Base-by-base conservation (phyloP, 2,888 invertebrate species). In the Meta bourneti region DNA sequence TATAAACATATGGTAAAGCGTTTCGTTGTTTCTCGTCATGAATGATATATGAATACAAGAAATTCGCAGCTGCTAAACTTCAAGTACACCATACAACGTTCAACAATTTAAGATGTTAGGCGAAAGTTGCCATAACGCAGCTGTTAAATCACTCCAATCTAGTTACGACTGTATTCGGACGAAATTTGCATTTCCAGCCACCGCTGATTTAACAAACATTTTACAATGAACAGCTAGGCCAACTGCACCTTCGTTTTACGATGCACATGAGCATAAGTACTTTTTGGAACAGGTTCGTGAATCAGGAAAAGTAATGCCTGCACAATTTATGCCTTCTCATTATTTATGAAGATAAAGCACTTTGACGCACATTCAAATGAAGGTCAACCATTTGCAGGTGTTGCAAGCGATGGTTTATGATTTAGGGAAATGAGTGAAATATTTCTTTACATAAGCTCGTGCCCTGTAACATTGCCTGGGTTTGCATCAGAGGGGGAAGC, bases 321-420 rank as follows among this genome's bases (percentile, higher is more conserved):
- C 61, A 61, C 61, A 16, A 61, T 6, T 61, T 16, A 61, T 61
- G 61, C 61, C 61, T 9, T 61, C 61, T 5, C 11, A 5, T 8
- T 61, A 9, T 61, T 61, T 8, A 8, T 9, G 11, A 61, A 34
- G 34, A 34, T 61, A 16, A 61, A 61, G 61, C 61, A 16, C 16
- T 13, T 6, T 84, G 74, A 84, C 84, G 84, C 61, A 13, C 61
- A n/a, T 75, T 54, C 20, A n/a, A 71, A 72, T 52, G 75, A 84
- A 84, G 74, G 84, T 75, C 84, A 75, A 13, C 16, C 75, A 54
- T 51, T 54, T 34, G 75, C 84, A 75, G 75, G 19, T 75, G 84
- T 16, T 8, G 16, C 34, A n/a, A 20, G 7, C 61, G n/a, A 20
- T 52, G n/a, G 13, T 20, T 20, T 75, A 7, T 13, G 19, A 52